Base-by-base conservation (phyloP, 2,888 invertebrate species). In the Thecophora atra region DNA sequence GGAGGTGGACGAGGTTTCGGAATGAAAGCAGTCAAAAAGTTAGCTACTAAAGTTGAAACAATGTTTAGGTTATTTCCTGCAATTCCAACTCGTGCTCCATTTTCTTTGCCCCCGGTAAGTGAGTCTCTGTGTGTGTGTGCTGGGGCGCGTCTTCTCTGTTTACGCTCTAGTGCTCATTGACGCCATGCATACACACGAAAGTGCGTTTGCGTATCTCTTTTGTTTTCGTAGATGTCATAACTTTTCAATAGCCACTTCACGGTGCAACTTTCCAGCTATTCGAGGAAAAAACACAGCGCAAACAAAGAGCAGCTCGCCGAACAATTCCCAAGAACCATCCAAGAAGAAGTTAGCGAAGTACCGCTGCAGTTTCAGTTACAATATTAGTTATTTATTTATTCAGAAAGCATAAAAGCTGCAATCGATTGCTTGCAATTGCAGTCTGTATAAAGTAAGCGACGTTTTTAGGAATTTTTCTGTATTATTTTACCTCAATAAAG, bases 171-270 rank as follows among this genome's bases (percentile, higher is more conserved):
- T 47, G n/a, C 17, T 47, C 47, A 47, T 47, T n/a, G 4, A 47
- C n/a, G 47, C n/a, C 5, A 4, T 17, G 47, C 0, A 4, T 17
- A 17, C 0, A n/a, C 47, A 47, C 37, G 37, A 47, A 17, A 47
- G 47, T n/a, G 47, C 47, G 47, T 47, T 11, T n/a, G 47, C 47
- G 47, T 47, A 47, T 13, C 1, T 44, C 6, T 6, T 11, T 42
- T 64, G 47, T 24, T 5, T 47, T 42, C 26, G 19, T 17, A n/a
- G n/a, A 15, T 69, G 58, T 42, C 68, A 21, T 26, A 60, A 58
- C 58, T 60, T 69, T 44, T 69, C 56, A 44, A 58, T 58, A 58
- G 56, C 60, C 21, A 56, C 56, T 68, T 17, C 42, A 56, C 42
- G 42, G 42, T 42, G 19, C 54, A 42, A 37, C 30, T 28, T 56